These are phyloP conservation scores for Epirrhoe alternata DNA, from an alignment of 2,888 invertebrate species.

Conservation along the genomic window DNA sequence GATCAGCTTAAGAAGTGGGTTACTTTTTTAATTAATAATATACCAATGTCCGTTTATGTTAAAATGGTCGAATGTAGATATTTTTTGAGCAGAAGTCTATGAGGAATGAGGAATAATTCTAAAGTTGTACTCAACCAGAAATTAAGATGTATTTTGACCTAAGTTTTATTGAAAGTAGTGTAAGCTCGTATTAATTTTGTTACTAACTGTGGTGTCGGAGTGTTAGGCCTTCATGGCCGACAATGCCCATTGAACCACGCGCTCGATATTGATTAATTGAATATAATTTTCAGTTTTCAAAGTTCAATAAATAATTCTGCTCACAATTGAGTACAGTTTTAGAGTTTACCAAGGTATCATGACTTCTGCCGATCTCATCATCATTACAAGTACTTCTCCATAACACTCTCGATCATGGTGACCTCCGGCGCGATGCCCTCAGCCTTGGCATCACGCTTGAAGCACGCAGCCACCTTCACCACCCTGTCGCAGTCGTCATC, in stretches of 20 bases:
- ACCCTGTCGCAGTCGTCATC: slow-evolving; percentile 72
- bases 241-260: no score
- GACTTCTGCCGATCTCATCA: slow-evolving; percentile 2
- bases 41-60: slow-evolving; percentile 5
- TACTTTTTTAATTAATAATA: slow-evolving; percentile 4
- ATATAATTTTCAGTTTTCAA: no score
- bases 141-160: no score
- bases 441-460: slow-evolving; percentile 66
- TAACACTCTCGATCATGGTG: slow-evolving; percentile 76
- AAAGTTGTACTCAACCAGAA: neutral
- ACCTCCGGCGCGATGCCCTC: slow-evolving; percentile 77
- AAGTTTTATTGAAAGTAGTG: no score
- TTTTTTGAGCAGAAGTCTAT: neutral
- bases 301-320: no score
- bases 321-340: neutral
- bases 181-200: no score
- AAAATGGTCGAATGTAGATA: neutral
- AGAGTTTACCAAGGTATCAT: neutral
- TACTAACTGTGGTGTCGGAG: no score
- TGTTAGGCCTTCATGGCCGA: no score
- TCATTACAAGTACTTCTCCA: slow-evolving; percentile 64
- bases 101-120: neutral
- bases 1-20: slow-evolving; percentile 6
- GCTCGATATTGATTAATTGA: no score
- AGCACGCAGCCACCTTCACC: slow-evolving; percentile 76